Conservation (phyloP, 1,140 invertebrate genomes). For the Berghia stephanieae region DNA sequence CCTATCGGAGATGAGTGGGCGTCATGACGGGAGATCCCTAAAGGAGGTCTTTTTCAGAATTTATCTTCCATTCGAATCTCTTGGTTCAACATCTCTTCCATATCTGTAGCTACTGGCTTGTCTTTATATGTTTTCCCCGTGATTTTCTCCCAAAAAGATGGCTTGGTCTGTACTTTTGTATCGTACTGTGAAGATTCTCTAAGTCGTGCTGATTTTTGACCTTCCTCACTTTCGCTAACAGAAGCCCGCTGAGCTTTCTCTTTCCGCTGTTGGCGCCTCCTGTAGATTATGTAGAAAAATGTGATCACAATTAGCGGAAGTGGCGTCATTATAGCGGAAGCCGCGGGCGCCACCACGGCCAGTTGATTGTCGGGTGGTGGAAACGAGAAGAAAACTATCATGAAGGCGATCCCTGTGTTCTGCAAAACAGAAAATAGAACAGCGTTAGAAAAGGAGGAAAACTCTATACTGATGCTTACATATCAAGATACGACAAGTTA, state of each 20-base stretch:
- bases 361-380: slow-evolving; percentile 67
- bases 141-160: neutral
- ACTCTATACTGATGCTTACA: neutral
- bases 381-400: slow-evolving; percentile 67
- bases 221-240: neutral
- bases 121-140: neutral
- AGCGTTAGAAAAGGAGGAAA: neutral
- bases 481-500: too few relatives aligned
- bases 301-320: slow-evolving; percentile 74
- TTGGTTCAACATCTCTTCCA: slow-evolving; percentile 16
- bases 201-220: neutral
- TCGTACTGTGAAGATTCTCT: neutral
- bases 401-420: slow-evolving; percentile 67
- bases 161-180: neutral
- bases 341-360: slow-evolving; percentile 64
- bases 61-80: neutral
- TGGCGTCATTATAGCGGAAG: slow-evolving; percentile 92
- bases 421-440: slow-evolving; percentile 44
- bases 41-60: too few relatives aligned
- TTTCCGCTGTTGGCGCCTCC: neutral
- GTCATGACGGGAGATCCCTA: too few relatives aligned
- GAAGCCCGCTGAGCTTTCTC: neutral
- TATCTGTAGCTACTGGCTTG: too few relatives aligned
- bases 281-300: slow-evolving; percentile 44
- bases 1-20: too few relatives aligned